Conservation (phyloP, 2,797 vertebrate species). For the Etheostoma perlongum region DNA sequence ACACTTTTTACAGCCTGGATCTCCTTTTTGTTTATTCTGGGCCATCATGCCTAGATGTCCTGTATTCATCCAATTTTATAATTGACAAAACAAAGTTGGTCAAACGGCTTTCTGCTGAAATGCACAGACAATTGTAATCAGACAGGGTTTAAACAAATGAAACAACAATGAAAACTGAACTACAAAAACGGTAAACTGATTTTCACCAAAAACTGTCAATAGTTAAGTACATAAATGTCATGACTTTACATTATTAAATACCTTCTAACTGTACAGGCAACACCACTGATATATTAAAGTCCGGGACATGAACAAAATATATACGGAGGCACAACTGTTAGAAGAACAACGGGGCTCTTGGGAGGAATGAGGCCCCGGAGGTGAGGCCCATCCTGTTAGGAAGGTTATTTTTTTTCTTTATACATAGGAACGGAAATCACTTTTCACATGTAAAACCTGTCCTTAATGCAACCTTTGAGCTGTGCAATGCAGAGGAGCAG, state of each 20-base stretch:
- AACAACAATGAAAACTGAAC: slow-evolving; percentile 6
- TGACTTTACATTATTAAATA: slow-evolving; percentile 10
- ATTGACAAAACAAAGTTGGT: slow-evolving; percentile 14
- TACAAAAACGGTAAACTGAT: background rate
- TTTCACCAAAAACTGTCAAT: background rate
- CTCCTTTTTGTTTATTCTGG: background rate
- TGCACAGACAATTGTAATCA: background rate
- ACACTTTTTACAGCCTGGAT: background rate
- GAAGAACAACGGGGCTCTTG: slow-evolving; percentile 51
- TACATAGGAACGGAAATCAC: slow-evolving; percentile 85
- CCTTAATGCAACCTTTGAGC: slow-evolving; percentile 87
- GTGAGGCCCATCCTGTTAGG: slow-evolving; percentile 83
- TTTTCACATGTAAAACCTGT: slow-evolving; percentile 89
- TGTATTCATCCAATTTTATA: background rate
- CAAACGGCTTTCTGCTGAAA: background rate
- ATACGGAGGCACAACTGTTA: slow-evolving; percentile 42
- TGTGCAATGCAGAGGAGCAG: slow-evolving; percentile 78
- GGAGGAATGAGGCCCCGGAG: slow-evolving; percentile 76
- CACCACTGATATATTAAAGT: slow-evolving; percentile 28
- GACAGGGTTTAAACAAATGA: background rate
- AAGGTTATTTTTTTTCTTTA: slow-evolving; percentile 78
- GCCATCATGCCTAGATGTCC: background rate
- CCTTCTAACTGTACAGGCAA: slow-evolving; percentile 2
- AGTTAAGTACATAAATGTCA: background rate
- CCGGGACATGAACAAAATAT: slow-evolving; percentile 30